Base-by-base conservation (phyloP, 2,113 vertebrate genomes). In the Alligator sinensis region DNA sequence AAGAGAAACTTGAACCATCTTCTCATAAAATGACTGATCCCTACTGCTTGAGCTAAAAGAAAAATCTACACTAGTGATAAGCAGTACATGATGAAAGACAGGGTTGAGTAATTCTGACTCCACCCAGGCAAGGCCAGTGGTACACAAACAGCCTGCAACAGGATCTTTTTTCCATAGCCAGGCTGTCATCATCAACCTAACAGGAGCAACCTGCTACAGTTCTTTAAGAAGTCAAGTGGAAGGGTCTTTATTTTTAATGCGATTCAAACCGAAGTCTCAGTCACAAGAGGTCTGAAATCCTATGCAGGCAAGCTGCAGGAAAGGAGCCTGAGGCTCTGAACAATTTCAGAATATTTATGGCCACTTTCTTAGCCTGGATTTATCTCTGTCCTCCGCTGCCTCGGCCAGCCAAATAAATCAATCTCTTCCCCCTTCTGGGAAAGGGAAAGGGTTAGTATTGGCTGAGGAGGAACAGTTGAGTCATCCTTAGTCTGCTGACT, bases 351-450 rank as follows among this genome's bases (percentile, higher is more conserved):
- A 75, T 89, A 92, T 79, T 77, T 81, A 54, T 59, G 79, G 82
- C 83, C 95, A 64, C 77, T 89, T 80, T 78, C 83, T 16, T 54
- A 79, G 60, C 84, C 19, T 30, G 12, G 9, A 22, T 72, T 95
- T 89, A 61, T 87, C 92, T 91, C 91, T 88, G 91, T 91, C 94
- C 88, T 91, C 60, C 91, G 88, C 93, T 90, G 92, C 86, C 92
- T 83, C 80, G 77, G 88, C 13, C 72, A 75, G 94, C 58, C 81
- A 80, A 86, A 94, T 86, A 87, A 94, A 96, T 79, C 77, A 87
- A 28, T 78, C 74, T 91, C 80, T 89, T 91, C 85, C 80, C 28
- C 54, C 75, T 91, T 92, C 87, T 91, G 81, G 94, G 89, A 94
- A 91, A 92, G 84, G 66, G 80, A 90, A 91, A 86, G 16, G 75